Conservation (phyloP, 2,888 invertebrate species). For the Tenthredo notha region DNA sequence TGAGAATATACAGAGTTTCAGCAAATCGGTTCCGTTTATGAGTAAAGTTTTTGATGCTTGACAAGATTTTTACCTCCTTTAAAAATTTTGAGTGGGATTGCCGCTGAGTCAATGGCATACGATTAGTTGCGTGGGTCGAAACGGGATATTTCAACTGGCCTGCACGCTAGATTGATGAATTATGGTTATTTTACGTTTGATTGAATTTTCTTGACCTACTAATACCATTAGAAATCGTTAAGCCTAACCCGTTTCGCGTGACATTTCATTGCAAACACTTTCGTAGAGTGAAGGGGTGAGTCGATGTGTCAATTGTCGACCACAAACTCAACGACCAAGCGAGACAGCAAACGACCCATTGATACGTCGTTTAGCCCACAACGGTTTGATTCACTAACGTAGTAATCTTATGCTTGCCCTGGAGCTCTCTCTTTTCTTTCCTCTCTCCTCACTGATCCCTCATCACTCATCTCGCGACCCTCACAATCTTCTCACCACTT, state of each 20-base stretch:
- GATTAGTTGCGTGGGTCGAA: not conserved
- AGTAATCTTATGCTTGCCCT: slow-evolving; percentile 26
- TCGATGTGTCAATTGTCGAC: slow-evolving; percentile 44
- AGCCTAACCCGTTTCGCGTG: slow-evolving; percentile 12
- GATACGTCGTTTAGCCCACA: slow-evolving; percentile 44
- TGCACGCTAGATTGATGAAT: not conserved
- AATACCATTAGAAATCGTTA: not conserved
- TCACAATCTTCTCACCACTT: slow-evolving; percentile 29
- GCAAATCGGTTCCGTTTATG: not conserved
- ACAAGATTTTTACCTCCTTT: not conserved
- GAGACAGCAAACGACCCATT: slow-evolving; percentile 43
- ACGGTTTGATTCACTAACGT: slow-evolving; percentile 46
- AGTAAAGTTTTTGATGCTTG: not conserved
- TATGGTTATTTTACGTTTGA: not conserved
- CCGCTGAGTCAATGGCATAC: not conserved
- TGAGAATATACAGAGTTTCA: not conserved
- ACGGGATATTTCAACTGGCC: not conserved
- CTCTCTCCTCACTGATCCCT: slow-evolving; percentile 34
- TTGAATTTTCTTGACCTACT: not conserved
- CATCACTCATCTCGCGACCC: slow-evolving; percentile 27
- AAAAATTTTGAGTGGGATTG: not conserved
- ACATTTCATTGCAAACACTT: slow-evolving; percentile 4
- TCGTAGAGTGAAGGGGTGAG: slow-evolving; percentile 22
- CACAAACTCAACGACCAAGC: slow-evolving; percentile 38
- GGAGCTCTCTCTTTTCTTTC: slow-evolving; percentile 43